phyloP scores from a whole-genome alignment of 2,113 vertebrate species.

The Lepus europaeus region DNA sequence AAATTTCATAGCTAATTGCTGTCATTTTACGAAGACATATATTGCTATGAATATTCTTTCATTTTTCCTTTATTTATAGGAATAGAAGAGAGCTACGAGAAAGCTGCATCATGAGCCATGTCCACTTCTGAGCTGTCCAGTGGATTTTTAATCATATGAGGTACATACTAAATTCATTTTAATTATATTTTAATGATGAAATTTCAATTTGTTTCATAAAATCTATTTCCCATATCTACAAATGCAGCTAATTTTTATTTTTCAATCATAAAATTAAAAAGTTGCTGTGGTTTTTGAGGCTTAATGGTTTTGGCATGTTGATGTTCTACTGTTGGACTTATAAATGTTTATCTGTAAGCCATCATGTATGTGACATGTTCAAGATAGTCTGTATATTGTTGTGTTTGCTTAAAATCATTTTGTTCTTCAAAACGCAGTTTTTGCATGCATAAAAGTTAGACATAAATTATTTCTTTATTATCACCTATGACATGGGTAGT shows the following conservation, averaged over 20 bases:
- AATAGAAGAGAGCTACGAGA: conserved; percentile 46
- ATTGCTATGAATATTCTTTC: conserved; percentile 38
- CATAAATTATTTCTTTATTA: conserved; percentile 14
- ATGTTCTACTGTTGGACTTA: neutral
- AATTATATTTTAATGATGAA: neutral
- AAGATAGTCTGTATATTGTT: neutral
- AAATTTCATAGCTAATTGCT: conserved; percentile 19
- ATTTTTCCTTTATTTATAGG: conserved; percentile 73
- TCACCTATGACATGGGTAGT: neutral
- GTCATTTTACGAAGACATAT: conserved; percentile 31
- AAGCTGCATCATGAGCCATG: conserved; percentile 43
- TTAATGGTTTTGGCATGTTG: neutral
- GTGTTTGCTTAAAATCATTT: neutral
- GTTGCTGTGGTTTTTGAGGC: neutral
- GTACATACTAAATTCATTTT: conserved; percentile 81
- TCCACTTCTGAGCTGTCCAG: conserved; percentile 51
- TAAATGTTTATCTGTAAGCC: neutral
- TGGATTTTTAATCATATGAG: conserved; percentile 77
- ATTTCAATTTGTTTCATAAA: neutral
- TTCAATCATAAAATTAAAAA: neutral
- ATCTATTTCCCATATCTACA: neutral
- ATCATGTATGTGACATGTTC: neutral
- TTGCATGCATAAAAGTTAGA: neutral
- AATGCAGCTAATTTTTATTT: neutral
- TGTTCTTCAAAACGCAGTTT: neutral